Conservation (phyloP, 1,140 invertebrate species). For the Drosophila ambigua region DNA sequence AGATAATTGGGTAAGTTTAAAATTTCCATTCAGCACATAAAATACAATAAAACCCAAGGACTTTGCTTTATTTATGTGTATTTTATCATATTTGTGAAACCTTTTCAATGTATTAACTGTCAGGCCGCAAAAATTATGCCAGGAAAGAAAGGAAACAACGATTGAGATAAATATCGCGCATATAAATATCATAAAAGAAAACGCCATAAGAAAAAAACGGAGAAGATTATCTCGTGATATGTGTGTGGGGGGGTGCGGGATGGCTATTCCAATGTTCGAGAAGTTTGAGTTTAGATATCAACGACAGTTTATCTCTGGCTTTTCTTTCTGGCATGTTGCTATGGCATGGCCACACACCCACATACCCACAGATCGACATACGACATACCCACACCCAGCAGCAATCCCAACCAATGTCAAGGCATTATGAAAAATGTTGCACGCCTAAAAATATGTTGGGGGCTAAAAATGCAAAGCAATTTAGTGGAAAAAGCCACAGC, state of each 20-base stretch:
- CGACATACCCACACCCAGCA: no score
- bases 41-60: no score
- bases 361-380: no score
- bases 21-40: conserved; percentile 5
- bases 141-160: conserved; percentile 21
- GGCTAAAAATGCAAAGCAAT: conserved; percentile 60
- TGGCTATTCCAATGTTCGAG: no score
- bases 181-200: conserved; percentile 71
- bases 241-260: not conserved
- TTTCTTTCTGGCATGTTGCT: not conserved
- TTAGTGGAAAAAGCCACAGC: conserved; percentile 59
- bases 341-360: no score
- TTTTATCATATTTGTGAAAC: conserved; percentile 46
- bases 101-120: conserved; percentile 63
- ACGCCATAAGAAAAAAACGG: conserved; percentile 48
- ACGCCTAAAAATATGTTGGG: conserved; percentile 67
- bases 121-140: conserved; percentile 47
- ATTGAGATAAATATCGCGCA: conserved; percentile 70
- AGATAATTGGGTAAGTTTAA: conserved; percentile 33
- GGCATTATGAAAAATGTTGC: conserved; percentile 71
- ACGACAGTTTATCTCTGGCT: conserved; percentile 63
- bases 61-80: conserved; percentile 17
- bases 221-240: conserved; percentile 20
- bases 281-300: conserved; percentile 55
- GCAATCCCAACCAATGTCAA: conserved; percentile 30